A percentile compares a stretch with the other conserved stretches of the same genome.
phyloP scores from a whole-genome alignment of 2,113 vertebrate genomes.

The Thinocorus orbignyianus region DNA sequence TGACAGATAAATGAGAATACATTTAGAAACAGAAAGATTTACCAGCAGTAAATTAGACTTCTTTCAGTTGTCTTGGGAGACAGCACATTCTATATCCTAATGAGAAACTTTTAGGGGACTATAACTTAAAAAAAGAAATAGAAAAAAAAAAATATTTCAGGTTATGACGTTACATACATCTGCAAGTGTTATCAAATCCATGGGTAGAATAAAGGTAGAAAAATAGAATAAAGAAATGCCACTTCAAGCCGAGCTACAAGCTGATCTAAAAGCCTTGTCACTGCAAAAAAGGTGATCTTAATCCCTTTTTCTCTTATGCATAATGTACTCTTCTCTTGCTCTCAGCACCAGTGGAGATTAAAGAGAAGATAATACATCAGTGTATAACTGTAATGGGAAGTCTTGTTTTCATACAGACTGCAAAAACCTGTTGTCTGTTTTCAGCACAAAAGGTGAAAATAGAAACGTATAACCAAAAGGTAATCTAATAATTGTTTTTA shows the following conservation, averaged over 20 bases:
- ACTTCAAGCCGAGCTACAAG: neutral
- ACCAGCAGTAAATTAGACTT: no score
- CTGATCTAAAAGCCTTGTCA: neutral
- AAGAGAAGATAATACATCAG: neutral
- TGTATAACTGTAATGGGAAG: neutral
- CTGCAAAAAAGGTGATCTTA: neutral
- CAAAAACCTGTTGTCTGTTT: neutral
- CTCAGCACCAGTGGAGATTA: neutral
- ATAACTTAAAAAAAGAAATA: neutral
- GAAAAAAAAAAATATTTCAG: accelerated
- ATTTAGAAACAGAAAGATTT: neutral
- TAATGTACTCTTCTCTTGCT: neutral
- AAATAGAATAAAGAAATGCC: neutral
- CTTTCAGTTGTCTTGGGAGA: neutral
- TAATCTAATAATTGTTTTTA: neutral
- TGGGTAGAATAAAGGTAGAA: neutral
- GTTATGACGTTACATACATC: neutral
- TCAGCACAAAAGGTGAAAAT: neutral
- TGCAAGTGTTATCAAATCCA: neutral
- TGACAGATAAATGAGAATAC: neutral
- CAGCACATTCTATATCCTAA: neutral
- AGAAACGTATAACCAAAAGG: neutral
- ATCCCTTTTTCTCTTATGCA: neutral
- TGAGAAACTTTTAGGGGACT: neutral
- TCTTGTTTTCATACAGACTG: neutral